phyloP scores from a whole-genome alignment of 1,140 invertebrate genomes.

The Microplitis demolitor region DNA sequence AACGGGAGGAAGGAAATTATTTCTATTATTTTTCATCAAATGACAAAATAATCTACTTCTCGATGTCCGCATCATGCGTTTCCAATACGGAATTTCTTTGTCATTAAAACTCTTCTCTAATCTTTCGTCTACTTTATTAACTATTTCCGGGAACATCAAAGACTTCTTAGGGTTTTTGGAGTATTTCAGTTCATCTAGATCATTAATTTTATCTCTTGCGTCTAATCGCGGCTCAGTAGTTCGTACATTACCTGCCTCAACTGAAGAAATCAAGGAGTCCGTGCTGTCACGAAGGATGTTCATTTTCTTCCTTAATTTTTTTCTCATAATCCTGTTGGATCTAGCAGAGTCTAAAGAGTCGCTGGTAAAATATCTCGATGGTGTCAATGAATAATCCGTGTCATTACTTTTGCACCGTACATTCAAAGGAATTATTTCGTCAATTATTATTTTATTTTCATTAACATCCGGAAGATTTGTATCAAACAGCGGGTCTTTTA shows the following conservation, averaged over 20 bases:
- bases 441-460: neutral
- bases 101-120: neutral
- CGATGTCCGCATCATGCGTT: conserved; percentile 19
- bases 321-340: conserved; percentile 13
- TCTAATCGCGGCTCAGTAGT: neutral
- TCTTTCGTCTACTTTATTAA: neutral
- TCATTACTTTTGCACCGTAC: neutral
- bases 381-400: neutral
- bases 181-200: too few species aligned
- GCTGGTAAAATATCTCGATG: conserved; percentile 13
- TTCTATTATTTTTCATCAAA: conserved; percentile 19
- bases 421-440: neutral
- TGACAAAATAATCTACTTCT: conserved; percentile 22
- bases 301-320: conserved; percentile 34
- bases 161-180: neutral
- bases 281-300: conserved; percentile 39
- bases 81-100: conserved; percentile 18
- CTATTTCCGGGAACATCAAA: neutral
- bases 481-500: neutral
- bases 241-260: conserved; percentile 26
- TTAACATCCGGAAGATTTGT: neutral
- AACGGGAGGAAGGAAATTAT: conserved; percentile 31
- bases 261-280: conserved; percentile 38
- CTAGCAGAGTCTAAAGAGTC: conserved; percentile 15
- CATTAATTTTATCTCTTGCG: neutral